Conservation (phyloP, 2,797 vertebrate species). For the Lithobates sylvaticus region DNA sequence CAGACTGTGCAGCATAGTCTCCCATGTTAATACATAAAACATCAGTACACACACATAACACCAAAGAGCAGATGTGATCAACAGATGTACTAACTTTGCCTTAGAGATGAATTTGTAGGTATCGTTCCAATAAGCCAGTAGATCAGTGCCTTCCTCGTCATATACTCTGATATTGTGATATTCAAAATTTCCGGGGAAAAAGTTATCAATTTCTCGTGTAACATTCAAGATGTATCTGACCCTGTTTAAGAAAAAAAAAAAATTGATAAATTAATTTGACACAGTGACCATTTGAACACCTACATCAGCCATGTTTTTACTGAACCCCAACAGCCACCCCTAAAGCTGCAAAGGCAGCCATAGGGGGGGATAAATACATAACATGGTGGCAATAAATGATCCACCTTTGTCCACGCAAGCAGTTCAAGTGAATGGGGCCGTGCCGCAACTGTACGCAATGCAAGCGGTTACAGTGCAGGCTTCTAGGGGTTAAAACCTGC, state of each 20-base stretch:
- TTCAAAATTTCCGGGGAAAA: slow-evolving; percentile 94
- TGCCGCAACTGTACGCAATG: no score
- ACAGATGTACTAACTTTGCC: slow-evolving; percentile 85
- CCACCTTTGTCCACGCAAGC: no score
- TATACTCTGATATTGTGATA: slow-evolving; percentile 98
- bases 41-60: not conserved
- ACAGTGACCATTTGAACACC: no score
- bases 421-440: no score
- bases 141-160: slow-evolving; percentile 95
- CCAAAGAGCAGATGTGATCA: not conserved
- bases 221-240: slow-evolving; percentile 96
- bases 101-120: slow-evolving; percentile 98
- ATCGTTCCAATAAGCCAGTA: slow-evolving; percentile 97
- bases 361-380: no score
- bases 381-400: no score
- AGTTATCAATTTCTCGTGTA: slow-evolving; percentile 97
- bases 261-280: not conserved
- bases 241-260: slow-evolving; percentile 69
- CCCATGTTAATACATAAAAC: not conserved
- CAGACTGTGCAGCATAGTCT: no score
- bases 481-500: no score
- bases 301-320: no score
- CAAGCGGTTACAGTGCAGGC: no score
- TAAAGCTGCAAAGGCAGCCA: no score
- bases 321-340: no score